These are phyloP conservation scores for Pseudococcus jackbeardsleyi DNA, from an alignment of 2,888 invertebrate species.

Conservation along the genomic window DNA sequence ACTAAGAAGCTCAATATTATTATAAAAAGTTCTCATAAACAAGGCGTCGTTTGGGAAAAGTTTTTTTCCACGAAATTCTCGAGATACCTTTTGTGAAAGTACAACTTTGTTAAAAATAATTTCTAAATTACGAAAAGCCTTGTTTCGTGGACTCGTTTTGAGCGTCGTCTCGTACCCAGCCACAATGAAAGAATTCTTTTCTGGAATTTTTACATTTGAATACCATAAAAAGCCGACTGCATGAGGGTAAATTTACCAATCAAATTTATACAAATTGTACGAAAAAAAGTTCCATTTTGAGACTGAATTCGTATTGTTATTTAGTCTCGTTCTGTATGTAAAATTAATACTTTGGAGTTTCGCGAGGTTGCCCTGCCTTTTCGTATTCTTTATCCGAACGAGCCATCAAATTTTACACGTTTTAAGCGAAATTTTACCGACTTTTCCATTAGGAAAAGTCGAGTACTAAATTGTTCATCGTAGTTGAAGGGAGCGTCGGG, in stretches of 20 bases:
- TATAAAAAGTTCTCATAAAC: slow-evolving; percentile 14
- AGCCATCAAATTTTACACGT: neutral
- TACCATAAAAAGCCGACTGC: neutral
- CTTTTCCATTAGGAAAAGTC: too few species aligned
- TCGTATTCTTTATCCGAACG: neutral
- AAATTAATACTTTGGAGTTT: neutral
- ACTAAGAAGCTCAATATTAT: neutral
- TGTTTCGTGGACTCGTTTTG: neutral
- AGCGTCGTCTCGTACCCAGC: neutral
- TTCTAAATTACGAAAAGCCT: neutral
- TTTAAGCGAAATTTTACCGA: slow-evolving; percentile 7
- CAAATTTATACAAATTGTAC: neutral
- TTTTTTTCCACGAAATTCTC: neutral
- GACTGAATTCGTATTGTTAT: neutral
- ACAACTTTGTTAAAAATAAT: slow-evolving; percentile 32
- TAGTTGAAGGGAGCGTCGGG: too few species aligned
- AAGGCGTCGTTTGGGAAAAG: neutral
- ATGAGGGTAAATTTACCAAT: neutral
- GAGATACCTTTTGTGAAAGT: slow-evolving; percentile 9
- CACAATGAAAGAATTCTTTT: neutral
- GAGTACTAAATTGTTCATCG: too few species aligned
- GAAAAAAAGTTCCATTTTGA: neutral
- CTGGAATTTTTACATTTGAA: neutral
- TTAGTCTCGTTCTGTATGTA: neutral
- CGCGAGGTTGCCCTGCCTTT: neutral